Evolutionary conservation across 2,113 vertebrate genomes (phyloP).

Genomic region (Struthio camelus): DNA sequence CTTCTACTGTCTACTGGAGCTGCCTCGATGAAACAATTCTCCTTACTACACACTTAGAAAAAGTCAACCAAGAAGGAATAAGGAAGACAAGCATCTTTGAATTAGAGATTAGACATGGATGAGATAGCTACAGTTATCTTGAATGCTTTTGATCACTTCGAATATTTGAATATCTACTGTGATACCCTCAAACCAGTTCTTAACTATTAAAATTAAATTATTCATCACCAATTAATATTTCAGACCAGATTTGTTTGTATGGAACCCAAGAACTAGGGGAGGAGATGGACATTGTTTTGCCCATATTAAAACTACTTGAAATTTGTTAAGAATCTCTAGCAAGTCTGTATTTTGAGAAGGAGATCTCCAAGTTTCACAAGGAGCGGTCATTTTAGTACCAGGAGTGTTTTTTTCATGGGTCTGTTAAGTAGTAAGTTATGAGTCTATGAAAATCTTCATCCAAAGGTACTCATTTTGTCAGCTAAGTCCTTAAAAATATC

Average conservation of each 20-base stretch:
- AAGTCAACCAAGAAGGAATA: not conserved
- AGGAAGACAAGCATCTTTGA: not conserved
- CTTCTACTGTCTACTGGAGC: not conserved
- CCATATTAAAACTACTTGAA: not conserved
- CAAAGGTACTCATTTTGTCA: not conserved
- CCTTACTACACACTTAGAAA: not conserved
- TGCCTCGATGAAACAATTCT: not conserved
- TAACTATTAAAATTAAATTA: not conserved
- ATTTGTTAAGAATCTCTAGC: not conserved
- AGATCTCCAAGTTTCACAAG: not conserved
- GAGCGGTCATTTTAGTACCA: not conserved
- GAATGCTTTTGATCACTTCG: not conserved
- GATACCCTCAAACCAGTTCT: not conserved
- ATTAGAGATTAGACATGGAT: not conserved
- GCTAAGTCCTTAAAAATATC: not conserved
- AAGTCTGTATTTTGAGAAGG: not conserved
- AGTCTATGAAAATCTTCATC: not conserved
- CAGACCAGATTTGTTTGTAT: not conserved
- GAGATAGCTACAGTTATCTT: not conserved
- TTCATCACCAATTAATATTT: fast-evolving
- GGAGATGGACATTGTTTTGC: not conserved
- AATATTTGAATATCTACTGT: not conserved
- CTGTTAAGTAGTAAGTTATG: not conserved
- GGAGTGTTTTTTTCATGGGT: not conserved
- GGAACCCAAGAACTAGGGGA: not conserved